phyloP scores from a whole-genome alignment of 2,888 invertebrate species.

The Heliconius cydno region DNA sequence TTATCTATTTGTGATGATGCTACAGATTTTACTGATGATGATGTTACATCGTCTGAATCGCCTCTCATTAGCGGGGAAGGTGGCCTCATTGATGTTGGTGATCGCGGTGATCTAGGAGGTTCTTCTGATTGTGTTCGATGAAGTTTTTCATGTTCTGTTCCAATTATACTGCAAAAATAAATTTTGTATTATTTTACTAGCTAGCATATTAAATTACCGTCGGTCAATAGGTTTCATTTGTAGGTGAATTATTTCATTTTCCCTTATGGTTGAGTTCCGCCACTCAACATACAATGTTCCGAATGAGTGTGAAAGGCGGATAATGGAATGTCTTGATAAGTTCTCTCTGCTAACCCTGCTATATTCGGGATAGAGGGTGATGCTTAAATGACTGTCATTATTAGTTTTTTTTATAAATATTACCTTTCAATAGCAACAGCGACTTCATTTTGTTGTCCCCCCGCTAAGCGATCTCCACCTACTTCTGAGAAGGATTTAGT shows the following conservation, averaged over 20 bases:
- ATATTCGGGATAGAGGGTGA: too few species aligned
- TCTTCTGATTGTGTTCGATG: conserved; percentile 94
- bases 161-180: conserved; percentile 64
- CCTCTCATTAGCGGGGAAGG: conserved; percentile 77
- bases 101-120: conserved; percentile 89
- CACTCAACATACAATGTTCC: too few species aligned
- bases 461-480: conserved; percentile 69
- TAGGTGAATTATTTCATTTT: too few species aligned
- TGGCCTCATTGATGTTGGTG: conserved; percentile 78
- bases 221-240: not conserved
- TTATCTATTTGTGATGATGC: conserved; percentile 75
- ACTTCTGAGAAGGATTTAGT: conserved; percentile 94
- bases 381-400: too few species aligned
- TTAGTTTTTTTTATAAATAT: not conserved
- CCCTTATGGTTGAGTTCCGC: too few species aligned
- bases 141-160: conserved; percentile 88
- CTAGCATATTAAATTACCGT: too few species aligned
- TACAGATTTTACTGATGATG: conserved; percentile 73
- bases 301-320: too few species aligned
- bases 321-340: too few species aligned
- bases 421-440: conserved; percentile 71
- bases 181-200: not conserved
- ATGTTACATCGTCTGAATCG: conserved; percentile 76
- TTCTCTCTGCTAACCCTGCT: too few species aligned
- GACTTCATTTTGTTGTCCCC: conserved; percentile 66